phyloP scores from a whole-genome alignment of 2,888 invertebrate species.

The Lochmaea crataegi region DNA sequence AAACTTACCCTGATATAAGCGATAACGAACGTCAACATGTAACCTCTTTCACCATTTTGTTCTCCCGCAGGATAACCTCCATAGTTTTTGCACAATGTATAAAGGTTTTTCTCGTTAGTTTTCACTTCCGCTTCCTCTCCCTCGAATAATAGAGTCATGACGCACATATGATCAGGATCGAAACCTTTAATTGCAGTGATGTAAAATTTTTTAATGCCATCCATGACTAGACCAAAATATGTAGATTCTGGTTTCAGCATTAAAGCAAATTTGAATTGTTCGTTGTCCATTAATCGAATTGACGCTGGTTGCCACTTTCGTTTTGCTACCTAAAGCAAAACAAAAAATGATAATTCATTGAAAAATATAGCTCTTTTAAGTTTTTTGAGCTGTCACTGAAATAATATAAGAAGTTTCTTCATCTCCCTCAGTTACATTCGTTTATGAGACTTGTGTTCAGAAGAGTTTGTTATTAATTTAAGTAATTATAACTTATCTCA shows the following conservation, averaged over 20 bases:
- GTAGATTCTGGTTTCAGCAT: conserved; percentile 74
- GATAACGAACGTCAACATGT: conserved; percentile 96
- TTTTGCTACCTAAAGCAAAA: conserved; percentile 35
- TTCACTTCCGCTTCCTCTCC: conserved; percentile 80
- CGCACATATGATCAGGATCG: conserved; percentile 82
- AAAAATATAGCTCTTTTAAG: too few species aligned
- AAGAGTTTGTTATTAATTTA: too few species aligned
- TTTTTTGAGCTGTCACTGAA: too few species aligned
- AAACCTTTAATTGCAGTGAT: conserved; percentile 90
- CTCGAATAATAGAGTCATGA: conserved; percentile 95
- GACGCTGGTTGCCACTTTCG: conserved; percentile 89
- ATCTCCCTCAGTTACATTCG: not conserved
- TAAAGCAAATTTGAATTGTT: conserved; percentile 95
- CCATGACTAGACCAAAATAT: conserved; percentile 77
- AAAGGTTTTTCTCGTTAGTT: conserved; percentile 80
- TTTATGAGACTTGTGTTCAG: too few species aligned
- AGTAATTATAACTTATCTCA: too few species aligned
- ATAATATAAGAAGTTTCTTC: too few species aligned
- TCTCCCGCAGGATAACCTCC: conserved; percentile 93
- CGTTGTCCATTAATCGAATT: conserved; percentile 96
- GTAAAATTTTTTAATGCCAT: conserved; percentile 87
- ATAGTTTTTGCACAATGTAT: conserved; percentile 79
- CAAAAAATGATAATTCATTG: not conserved
- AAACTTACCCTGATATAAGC: conserved; percentile 91
- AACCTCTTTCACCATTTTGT: conserved; percentile 94